Evolutionary conservation across 37 sponge, comb jelly and placozoan species (phyloP).

Genomic region (Aphrocallistes beatrix): DNA sequence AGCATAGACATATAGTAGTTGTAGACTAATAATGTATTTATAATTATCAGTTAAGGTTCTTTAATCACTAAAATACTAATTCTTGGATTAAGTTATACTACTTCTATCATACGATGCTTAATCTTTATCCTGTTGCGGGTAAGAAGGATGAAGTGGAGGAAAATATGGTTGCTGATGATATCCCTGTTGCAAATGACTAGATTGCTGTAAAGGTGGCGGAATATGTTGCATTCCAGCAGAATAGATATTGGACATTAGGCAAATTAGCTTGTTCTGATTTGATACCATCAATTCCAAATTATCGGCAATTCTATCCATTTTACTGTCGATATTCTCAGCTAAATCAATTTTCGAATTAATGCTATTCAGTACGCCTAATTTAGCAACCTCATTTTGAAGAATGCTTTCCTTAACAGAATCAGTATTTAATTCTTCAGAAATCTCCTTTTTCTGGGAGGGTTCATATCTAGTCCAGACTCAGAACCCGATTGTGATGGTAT

Average conservation of each 20-base stretch:
- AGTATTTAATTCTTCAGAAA: background rate
- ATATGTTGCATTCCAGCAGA: slow-evolving; percentile 7
- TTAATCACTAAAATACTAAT: background rate
- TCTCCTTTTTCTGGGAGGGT: background rate
- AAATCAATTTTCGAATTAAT: background rate
- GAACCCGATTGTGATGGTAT: slow-evolving; percentile 17
- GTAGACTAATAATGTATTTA: background rate
- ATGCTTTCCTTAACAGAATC: slow-evolving; percentile 3
- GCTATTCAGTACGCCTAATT: background rate
- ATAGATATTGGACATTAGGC: background rate
- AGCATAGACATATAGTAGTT: background rate
- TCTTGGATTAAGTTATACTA: background rate
- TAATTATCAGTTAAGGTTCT: background rate
- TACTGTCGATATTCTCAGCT: slow-evolving; percentile 10
- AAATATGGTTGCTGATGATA: background rate
- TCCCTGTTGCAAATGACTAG: slow-evolving; percentile 11
- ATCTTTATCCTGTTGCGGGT: slow-evolving; percentile 11
- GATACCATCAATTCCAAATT: slow-evolving; percentile 14
- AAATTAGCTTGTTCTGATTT: background rate
- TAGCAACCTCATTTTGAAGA: background rate
- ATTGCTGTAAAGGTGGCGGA: background rate
- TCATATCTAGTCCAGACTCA: background rate
- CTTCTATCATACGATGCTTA: background rate
- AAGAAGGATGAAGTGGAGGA: background rate
- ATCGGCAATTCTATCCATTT: slow-evolving; percentile 14